Conservation (phyloP, 2,797 vertebrate genomes). For the Gadopsis marmoratus region DNA sequence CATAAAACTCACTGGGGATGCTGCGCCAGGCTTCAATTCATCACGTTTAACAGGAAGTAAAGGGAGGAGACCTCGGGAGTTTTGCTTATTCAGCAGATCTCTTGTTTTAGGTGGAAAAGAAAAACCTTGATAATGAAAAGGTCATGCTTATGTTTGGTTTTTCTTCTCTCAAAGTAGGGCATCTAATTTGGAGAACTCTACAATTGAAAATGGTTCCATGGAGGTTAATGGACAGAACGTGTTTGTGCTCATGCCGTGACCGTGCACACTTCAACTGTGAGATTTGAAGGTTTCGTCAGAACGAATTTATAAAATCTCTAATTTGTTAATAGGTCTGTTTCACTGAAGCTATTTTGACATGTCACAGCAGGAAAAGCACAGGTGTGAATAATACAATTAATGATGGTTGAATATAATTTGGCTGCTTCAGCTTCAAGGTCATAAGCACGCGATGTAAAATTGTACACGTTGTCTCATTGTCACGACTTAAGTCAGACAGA, state of each 20-base stretch:
- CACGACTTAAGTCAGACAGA: not conserved
- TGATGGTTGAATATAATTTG: no score
- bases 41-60: conserved; percentile 13
- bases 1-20: not conserved
- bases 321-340: not conserved
- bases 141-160: not conserved
- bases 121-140: conserved; percentile 5
- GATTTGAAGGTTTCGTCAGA: not conserved
- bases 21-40: not conserved
- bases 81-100: not conserved
- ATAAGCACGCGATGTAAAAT: no score
- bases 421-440: no score
- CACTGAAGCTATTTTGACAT: not conserved
- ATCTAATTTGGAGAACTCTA: not conserved
- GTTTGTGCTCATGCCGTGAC: not conserved
- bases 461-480: no score
- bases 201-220: not conserved
- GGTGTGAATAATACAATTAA: no score
- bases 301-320: not conserved
- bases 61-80: not conserved
- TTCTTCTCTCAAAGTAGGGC: not conserved
- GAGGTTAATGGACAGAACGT: not conserved
- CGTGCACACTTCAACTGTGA: not conserved
- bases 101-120: not conserved
- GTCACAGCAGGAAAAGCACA: not conserved